Base-by-base conservation (phyloP, 2,797 vertebrate species). In the Anas bernieri region DNA sequence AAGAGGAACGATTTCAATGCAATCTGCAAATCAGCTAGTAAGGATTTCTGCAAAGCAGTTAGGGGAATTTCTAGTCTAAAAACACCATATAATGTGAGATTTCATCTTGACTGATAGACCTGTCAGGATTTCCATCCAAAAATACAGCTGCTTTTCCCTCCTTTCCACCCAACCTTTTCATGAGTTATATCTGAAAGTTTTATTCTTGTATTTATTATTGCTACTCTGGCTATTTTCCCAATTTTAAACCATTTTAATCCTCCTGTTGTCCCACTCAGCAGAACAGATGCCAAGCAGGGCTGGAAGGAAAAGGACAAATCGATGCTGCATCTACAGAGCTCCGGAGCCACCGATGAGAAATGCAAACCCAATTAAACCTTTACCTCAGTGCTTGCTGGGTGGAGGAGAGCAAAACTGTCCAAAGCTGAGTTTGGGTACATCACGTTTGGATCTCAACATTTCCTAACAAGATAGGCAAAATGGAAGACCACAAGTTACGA, bases 1-100 rank as follows among this genome's bases (percentile, higher is more conserved):
- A 45, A 77, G 25, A 82, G 12, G 89, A 95, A 92, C 0, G 0
- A 90, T 86, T 85, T 90, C 66, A 78, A 5, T 86, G 33, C 56
- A 80, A 83, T 85, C 78, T 83, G 56, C 66, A 85, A 85, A 94
- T 72, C n/a, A 0, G 55, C 83, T 75, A 92, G 16, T 46, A 79
- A 74, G 17, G 56, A 80, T 85, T 90, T 93, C 68, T 86, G 61
- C 72, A 86, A 74, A 90, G 68, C 78, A 93, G 68, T 91, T 85
- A 77, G 61, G 18, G 37, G 61, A 52, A 67, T 77, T 91, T 90
- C 75, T 77, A 84, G 58, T 55, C 79, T 91, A 83, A 59, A 75
- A 62, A 77, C 55, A 52, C 31, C 30, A 10, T 43, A 28, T 67
- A 80, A 59, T 67, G 48, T 45, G 31, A 89, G 56, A 85, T 80